Base-by-base conservation (phyloP, 2,888 invertebrate genomes). In the Teleogryllus oceanicus region DNA sequence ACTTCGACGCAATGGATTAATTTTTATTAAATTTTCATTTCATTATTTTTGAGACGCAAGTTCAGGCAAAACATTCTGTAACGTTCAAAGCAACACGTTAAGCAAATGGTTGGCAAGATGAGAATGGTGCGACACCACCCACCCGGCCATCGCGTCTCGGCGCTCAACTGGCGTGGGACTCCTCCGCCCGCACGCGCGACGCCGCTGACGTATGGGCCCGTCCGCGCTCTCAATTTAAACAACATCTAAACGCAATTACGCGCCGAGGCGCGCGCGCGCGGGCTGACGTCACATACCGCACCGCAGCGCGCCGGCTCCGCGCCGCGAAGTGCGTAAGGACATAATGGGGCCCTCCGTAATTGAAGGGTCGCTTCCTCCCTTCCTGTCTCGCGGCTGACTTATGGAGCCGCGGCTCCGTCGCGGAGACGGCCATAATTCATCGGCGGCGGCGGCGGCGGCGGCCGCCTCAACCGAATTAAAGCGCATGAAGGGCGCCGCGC, bases 211-310 rank as follows among this genome's bases (percentile, higher is more conserved):
- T 62, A 62, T 62, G 62, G 16, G 62, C 62, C n/a, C 62, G 62
- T 62, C 62, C 62, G n/a, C 62, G 8, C 5, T 62, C 62, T 62
- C 62, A 62, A 62, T 62, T 62, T 62, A 62, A 62, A 62, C 62
- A 62, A 62, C 62, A 62, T 62, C 62, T 62, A 62, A 62, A 62
- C 62, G 62, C 62, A 62, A 62, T 62, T 62, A 62, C 62, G 16
- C 62, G n/a, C n/a, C 62, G 62, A 13, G 16, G 62, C 62, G n/a
- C 62, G 1, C 62, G 62, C 62, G 16, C 62, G 13, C 62, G 62
- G 5, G 37, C 62, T 62, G 62, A 62, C 62, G n/a, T 62, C 62
- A 62, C 62, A n/a, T 8, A 0, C 16, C 62, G 16, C 62, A 4
- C 62, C 62, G 16, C 18, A 2, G 3, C 62, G 62, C 62, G 18